phyloP scores from a whole-genome alignment of 2,113 vertebrate genomes.

The Neopipo cinnamomea region DNA sequence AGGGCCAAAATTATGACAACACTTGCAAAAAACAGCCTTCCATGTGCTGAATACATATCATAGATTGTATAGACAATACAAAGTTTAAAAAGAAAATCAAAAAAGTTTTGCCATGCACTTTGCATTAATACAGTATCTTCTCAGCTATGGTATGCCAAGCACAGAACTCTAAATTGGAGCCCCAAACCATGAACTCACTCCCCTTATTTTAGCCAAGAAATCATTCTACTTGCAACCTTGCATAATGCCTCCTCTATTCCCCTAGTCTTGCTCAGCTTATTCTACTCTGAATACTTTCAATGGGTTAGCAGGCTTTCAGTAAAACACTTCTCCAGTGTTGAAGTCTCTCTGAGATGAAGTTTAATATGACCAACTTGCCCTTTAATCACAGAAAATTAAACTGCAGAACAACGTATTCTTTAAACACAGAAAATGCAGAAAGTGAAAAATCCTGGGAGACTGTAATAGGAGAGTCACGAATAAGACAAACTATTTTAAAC shows the following conservation, averaged over 20 bases:
- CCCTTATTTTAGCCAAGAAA: background rate
- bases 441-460: background rate
- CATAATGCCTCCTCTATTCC: background rate
- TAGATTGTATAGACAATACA: accelerated
- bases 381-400: background rate
- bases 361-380: background rate
- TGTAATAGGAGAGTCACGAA: background rate
- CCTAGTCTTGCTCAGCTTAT: background rate
- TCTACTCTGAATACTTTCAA: background rate
- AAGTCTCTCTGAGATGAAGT: background rate
- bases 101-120: background rate
- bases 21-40: background rate
- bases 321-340: background rate
- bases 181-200: background rate
- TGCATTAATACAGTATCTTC: background rate
- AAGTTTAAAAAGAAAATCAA: background rate
- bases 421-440: background rate
- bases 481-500: background rate
- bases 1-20: background rate
- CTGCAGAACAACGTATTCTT: background rate
- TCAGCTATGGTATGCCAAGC: background rate
- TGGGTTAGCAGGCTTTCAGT: background rate
- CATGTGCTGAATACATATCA: background rate
- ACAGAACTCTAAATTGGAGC: background rate
- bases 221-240: background rate